Conservation (phyloP, 2,797 vertebrate genomes). For the Lophotriccus pileatus region DNA sequence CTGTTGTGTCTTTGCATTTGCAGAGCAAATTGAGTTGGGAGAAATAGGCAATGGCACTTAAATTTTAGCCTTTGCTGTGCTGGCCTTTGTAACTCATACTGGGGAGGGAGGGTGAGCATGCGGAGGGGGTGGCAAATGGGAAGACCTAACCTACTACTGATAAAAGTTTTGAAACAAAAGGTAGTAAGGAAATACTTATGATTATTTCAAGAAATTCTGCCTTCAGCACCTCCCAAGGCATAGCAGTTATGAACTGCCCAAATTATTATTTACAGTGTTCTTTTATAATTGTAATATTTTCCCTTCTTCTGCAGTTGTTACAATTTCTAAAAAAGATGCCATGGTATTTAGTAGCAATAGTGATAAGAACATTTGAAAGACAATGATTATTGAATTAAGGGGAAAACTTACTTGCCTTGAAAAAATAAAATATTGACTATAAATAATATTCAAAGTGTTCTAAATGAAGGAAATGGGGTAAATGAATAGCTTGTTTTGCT, state of each 20-base stretch:
- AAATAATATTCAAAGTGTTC: constrained; percentile 43
- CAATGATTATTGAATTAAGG: neutral
- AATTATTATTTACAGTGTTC: neutral
- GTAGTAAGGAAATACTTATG: neutral
- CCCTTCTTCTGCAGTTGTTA: constrained; percentile 38
- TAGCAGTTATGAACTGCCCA: neutral
- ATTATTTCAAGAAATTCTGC: neutral
- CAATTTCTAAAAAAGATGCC: constrained; percentile 38
- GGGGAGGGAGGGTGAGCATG: neutral
- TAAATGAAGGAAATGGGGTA: neutral
- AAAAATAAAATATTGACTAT: constrained; percentile 8
- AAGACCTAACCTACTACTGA: neutral
- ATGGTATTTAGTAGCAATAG: constrained; percentile 18
- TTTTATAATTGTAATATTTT: constrained; percentile 42
- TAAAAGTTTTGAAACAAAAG: neutral
- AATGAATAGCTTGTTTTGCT: constrained; percentile 28
- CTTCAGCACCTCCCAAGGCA: neutral
- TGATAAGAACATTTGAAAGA: neutral
- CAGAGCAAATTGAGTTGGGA: neutral
- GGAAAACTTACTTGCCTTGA: neutral
- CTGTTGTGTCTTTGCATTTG: neutral
- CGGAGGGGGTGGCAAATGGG: neutral
- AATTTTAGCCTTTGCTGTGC: neutral
- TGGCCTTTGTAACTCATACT: fast-evolving
- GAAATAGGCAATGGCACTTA: neutral